Evolutionary conservation across 2,888 invertebrate genomes (phyloP).

Genomic region (Sisyra nigra): DNA sequence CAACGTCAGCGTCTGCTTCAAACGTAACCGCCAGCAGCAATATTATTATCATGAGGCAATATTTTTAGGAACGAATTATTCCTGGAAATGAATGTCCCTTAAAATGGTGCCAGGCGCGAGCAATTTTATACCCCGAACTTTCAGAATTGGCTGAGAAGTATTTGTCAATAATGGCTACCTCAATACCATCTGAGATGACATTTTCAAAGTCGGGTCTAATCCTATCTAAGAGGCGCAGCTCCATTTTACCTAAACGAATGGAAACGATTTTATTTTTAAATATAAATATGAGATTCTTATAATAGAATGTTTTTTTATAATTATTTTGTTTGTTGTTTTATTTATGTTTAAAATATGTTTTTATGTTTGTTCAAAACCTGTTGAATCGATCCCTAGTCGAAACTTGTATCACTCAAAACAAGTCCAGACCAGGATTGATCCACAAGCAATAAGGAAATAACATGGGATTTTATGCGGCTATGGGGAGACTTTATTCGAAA

Average conservation of each 20-base stretch:
- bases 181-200: constrained; percentile 13
- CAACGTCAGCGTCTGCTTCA: constrained; percentile 8
- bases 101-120: constrained; percentile 6
- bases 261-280: constrained; percentile 17
- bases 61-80: constrained; percentile 6
- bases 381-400: too few relatives aligned
- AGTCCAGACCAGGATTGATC: too few relatives aligned
- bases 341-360: too few relatives aligned
- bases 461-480: too few relatives aligned
- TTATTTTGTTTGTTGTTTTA: too few relatives aligned
- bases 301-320: too few relatives aligned
- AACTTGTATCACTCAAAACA: too few relatives aligned
- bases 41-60: constrained; percentile 6
- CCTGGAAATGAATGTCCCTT: constrained; percentile 9
- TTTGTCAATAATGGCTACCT: constrained; percentile 11
- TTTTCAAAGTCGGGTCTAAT: constrained; percentile 16
- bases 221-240: constrained; percentile 16
- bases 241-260: constrained; percentile 13
- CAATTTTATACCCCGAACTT: constrained; percentile 8
- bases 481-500: too few relatives aligned
- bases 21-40: constrained; percentile 4
- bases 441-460: too few relatives aligned
- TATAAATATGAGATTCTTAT: constrained; percentile 15
- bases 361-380: too few relatives aligned
- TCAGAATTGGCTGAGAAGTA: constrained; percentile 9